Evolutionary conservation across 1,140 invertebrate species (phyloP), one percentile per base, ranked within the genome.

Genomic region (Cyphomyrmex costatus): DNA sequence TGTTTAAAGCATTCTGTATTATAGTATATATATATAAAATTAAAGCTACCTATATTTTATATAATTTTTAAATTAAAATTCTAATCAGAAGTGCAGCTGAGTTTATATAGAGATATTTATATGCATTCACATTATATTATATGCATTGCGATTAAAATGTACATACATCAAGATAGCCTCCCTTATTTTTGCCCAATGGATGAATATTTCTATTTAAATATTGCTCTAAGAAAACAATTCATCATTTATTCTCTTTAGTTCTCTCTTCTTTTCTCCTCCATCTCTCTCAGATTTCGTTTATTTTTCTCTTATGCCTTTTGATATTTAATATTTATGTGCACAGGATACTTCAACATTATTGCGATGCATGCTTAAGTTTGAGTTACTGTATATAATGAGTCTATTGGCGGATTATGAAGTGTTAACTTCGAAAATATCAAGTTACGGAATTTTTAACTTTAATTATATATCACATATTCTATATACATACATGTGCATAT

Each of bases 21-120:
- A 60, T 46, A 70, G 33, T 33, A 36, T 16, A 61, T 42, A 42
- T 42, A 42, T 42, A 42, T 42, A 42, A 10, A 36, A 36, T 36
- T 36, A 36, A 36, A 36, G 33, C 33, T 1, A 36, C 36, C 36
- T 36, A 8, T 36, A 36, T 36, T 36, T 8, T 36, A 36, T 36
- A 36, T 36, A 8, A 60, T 68, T 82, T 66, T 24, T 63, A 24
- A 71, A 65, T 74, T 78, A 74, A 73, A 74, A 60, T 74, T 46
- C 30, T 74, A 61, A 83, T 60, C 19, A 24, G 56, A 82, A 73
- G n/a, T 79, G 46, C 61, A 79, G 27, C 46, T 66, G 10, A 79
- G 12, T 79, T 79, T 79, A 53, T 66, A 65, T 27, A 51, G 3
- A 77, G 24, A 77, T 60, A 42, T 79, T 65, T 27, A 78, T 33